Evolutionary conservation across 2,888 invertebrate genomes (phyloP).

Genomic region (Ernsta delagoae): DNA sequence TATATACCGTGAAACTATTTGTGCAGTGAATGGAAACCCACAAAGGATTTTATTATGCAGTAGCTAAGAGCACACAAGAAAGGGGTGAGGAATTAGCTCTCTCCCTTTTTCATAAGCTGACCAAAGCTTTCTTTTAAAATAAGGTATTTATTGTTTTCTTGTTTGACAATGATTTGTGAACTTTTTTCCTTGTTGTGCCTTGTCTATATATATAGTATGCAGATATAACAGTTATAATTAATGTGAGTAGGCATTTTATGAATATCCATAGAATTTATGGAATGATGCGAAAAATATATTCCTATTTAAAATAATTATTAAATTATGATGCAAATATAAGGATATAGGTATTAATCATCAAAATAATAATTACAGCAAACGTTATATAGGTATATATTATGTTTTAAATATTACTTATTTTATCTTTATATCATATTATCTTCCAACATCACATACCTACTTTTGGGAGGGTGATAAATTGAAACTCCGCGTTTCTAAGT

Average conservation of each 20-base stretch:
- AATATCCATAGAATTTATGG: too few species aligned
- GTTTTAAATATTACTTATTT: too few species aligned
- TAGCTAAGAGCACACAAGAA: slow-evolving; percentile 67
- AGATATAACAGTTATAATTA: neutral
- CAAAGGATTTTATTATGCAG: slow-evolving; percentile 72
- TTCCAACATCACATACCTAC: neutral
- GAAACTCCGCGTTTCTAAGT: slow-evolving; percentile 1
- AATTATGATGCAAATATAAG: too few species aligned
- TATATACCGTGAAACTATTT: slow-evolving; percentile 48
- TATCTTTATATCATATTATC: neutral
- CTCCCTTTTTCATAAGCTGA: slow-evolving; percentile 25
- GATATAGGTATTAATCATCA: too few species aligned
- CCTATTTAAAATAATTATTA: too few species aligned
- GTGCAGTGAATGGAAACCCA: slow-evolving; percentile 46
- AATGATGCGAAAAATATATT: too few species aligned
- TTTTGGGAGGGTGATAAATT: slow-evolving; percentile 11
- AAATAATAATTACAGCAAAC: too few species aligned
- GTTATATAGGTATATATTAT: too few species aligned
- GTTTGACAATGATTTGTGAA: slow-evolving; percentile 25
- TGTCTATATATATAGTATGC: too few species aligned
- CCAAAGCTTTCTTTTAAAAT: slow-evolving; percentile 31
- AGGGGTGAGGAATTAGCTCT: slow-evolving; percentile 51
- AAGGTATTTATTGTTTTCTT: slow-evolving; percentile 11
- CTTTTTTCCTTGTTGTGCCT: neutral
- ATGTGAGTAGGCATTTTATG: neutral